A percentile compares a stretch with the other conserved stretches of the same genome.
Conservation (phyloP, 2,113 vertebrate genomes). For the Coturnix japonica region DNA sequence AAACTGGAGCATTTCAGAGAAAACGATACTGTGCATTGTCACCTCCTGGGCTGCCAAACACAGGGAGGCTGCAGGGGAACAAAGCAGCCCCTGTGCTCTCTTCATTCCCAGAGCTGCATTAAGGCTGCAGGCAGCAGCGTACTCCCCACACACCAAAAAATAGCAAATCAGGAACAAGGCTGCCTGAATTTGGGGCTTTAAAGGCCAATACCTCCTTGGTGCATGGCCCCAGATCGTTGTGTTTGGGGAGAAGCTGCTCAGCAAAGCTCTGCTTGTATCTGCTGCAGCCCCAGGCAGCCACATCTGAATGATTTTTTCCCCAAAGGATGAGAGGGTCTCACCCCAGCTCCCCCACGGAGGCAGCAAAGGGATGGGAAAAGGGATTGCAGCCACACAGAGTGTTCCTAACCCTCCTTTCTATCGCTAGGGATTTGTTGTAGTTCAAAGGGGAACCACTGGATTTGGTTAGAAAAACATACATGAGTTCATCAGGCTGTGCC, state of each 20-base stretch:
- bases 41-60: not conserved
- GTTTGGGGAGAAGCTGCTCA: not conserved
- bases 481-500: not conserved
- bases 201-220: not conserved
- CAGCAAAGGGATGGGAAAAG: not conserved
- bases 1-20: not conserved
- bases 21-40: not conserved
- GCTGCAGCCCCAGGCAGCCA: not conserved
- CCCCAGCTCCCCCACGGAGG: accelerated
- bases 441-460: not conserved
- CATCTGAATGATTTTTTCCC: not conserved
- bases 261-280: not conserved
- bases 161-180: not conserved
- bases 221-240: not conserved
- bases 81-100: constrained; percentile 39
- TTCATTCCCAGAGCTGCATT: not conserved
- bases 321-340: not conserved
- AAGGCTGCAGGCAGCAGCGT: not conserved
- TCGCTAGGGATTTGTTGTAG: not conserved
- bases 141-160: not conserved
- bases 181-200: not conserved
- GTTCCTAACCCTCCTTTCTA: constrained; percentile 8
- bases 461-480: not conserved
- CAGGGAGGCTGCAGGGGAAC: not conserved
- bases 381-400: not conserved